Percentiles rank a stretch among this genome's conserved stretches.
Conservation (phyloP, 2,888 invertebrate genomes). For the Homarus gammarus region DNA sequence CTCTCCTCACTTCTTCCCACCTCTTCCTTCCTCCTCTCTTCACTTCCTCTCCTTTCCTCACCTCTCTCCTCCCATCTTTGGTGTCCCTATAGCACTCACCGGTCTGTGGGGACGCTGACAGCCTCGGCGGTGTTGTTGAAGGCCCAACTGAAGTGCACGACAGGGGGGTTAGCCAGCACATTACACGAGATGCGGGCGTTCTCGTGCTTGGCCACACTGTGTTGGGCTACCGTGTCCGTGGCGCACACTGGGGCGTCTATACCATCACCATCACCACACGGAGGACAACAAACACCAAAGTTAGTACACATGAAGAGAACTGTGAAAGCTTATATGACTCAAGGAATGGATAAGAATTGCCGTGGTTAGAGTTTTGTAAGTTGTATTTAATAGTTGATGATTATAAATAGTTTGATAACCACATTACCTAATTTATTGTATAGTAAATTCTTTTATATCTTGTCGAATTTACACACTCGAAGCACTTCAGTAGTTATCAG, state of each 20-base stretch:
- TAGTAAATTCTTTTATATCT: no score
- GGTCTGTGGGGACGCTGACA: conserved; percentile 61
- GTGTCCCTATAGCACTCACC: conserved; percentile 31
- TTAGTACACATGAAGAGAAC: no score
- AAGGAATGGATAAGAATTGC: no score
- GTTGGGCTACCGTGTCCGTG: conserved; percentile 24
- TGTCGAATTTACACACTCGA: no score
- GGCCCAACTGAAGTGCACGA: conserved; percentile 62
- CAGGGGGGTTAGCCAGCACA: conserved; percentile 63
- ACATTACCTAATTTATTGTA: no score
- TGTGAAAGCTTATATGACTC: no score
- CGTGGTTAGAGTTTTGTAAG: no score
- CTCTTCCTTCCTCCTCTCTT: not conserved
- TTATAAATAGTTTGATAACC: no score
- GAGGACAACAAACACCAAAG: not conserved
- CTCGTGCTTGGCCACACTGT: conserved; percentile 69
- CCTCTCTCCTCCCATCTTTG: not conserved
- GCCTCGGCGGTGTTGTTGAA: conserved; percentile 73
- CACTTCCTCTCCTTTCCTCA: not conserved
- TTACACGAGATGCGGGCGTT: conserved; percentile 65
- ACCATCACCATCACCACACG: not conserved
- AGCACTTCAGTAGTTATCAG: no score
- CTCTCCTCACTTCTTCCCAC: not conserved
- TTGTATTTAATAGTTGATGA: no score
- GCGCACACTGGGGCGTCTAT: conserved; percentile 67